Percentiles rank a stretch among this genome's conserved stretches.
phyloP scores from a whole-genome alignment of 2,797 vertebrate species.

The Macrochelys suwanniensis region DNA sequence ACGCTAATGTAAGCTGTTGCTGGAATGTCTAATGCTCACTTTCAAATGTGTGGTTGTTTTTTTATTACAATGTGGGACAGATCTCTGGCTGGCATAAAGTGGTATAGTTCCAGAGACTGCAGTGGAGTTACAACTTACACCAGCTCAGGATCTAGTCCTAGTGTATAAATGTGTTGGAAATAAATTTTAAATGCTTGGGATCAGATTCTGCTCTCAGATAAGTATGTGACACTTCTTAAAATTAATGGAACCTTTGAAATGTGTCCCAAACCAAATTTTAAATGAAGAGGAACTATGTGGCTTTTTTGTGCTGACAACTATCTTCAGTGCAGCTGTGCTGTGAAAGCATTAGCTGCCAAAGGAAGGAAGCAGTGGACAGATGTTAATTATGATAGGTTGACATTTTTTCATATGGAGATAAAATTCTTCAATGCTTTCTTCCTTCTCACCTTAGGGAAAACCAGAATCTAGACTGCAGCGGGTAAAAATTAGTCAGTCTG shows the following conservation, averaged over 20 bases:
- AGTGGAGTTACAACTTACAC: accelerated
- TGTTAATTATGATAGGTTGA: not conserved
- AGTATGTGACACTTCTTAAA: accelerated
- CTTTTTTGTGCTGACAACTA: not conserved
- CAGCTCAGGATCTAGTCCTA: not conserved
- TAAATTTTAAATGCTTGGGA: accelerated
- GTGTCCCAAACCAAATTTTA: not conserved
- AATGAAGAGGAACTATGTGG: not conserved
- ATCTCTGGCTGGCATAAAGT: not conserved
- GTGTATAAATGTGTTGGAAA: not conserved
- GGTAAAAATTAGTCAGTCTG: not conserved
- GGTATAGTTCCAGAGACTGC: not conserved
- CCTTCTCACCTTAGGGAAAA: not conserved
- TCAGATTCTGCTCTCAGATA: accelerated
- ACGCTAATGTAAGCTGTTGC: not conserved
- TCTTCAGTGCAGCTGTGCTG: not conserved
- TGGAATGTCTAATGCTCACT: not conserved
- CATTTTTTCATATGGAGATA: not conserved
- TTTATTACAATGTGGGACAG: not conserved
- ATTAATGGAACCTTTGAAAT: not conserved
- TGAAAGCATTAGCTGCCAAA: not conserved
- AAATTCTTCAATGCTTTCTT: not conserved
- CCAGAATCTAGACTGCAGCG: not conserved
- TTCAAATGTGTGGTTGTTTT: not conserved
- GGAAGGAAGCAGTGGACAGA: not conserved